Base-by-base conservation (phyloP, 2,113 vertebrate genomes). In the Galbula dea region DNA sequence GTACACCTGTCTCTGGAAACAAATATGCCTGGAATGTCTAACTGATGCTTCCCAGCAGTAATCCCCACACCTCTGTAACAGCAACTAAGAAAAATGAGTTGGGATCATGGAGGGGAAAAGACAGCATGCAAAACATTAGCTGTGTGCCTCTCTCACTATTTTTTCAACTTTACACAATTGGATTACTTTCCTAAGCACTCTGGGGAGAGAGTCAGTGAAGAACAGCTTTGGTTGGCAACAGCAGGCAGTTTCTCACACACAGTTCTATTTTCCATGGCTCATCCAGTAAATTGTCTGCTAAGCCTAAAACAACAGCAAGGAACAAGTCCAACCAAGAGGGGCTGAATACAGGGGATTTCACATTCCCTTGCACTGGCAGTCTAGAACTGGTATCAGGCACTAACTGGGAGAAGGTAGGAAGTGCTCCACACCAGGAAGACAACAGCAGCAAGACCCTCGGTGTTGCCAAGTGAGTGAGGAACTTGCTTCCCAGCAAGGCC, bases 181-280 rank as follows among this genome's bases (percentile, higher is more conserved):
- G 65, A 88, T 95, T 93, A 93, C 83, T 93, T 95, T 83, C 57
- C 81, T 90, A 88, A 88, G 83, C 59, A 57, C 90, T 86, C 92
- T 83, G 43, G 94, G 88, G 86, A 90, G 65, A 79, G n/a, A 88
- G n/a, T 75, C 73, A 61, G 66, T 3, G 2, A 81, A 83, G 94
- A 96, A 95, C 76, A 95, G 95, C 77, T 95, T 95, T 93, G 5
- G 1, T 93, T 95, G 95, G 95, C 92, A 95, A 80, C 72, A 73
- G 45, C 65, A 88, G 19, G 73, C 78, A 10, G 41, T 92, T 96
- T 93, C 88, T 95, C 92, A 88, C 75, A 86, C 83, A 57, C 0
- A 0, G 61, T 54, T 85, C 49, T 92, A 9, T 93, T 95, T 93
- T 88, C 86, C 61, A 65, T 84, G 86, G 83, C 86, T 92, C 86